phyloP scores from a whole-genome alignment of 1,140 invertebrate species.

The Leucophenga varia region DNA sequence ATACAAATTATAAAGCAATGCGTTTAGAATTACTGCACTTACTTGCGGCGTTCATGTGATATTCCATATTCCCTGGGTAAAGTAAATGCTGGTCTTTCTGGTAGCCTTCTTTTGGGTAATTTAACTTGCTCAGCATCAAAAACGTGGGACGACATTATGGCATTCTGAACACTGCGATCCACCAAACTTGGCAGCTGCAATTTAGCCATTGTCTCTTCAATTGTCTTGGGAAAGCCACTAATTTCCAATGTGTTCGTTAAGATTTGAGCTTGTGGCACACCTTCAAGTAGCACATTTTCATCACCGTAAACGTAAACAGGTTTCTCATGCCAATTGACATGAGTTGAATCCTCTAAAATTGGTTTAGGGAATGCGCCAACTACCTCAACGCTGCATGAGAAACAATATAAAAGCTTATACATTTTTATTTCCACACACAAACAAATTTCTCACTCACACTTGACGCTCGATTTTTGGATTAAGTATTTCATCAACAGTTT shows the following conservation, averaged over 20 bases:
- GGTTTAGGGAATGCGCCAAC: slow-evolving; percentile 56
- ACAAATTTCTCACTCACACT: slow-evolving; percentile 30
- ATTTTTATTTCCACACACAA: no score
- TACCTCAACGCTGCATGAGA: slow-evolving; percentile 53
- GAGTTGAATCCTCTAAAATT: slow-evolving; percentile 58
- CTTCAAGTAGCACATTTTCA: slow-evolving; percentile 68
- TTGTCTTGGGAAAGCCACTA: slow-evolving; percentile 63
- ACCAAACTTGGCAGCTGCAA: slow-evolving; percentile 59
- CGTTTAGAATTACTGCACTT: no score
- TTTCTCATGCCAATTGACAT: slow-evolving; percentile 67
- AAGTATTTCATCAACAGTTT: slow-evolving; percentile 19
- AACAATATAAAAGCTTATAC: background rate
- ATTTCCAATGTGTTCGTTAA: slow-evolving; percentile 74
- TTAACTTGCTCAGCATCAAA: slow-evolving; percentile 78
- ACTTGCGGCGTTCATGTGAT: slow-evolving; percentile 70
- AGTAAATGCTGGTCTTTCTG: slow-evolving; percentile 67
- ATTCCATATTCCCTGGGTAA: slow-evolving; percentile 75
- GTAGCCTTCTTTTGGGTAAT: slow-evolving; percentile 71
- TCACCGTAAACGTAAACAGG: slow-evolving; percentile 64
- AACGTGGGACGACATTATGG: slow-evolving; percentile 69
- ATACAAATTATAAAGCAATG: slow-evolving; percentile 4
- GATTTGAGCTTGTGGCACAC: slow-evolving; percentile 70
- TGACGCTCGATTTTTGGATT: slow-evolving; percentile 7
- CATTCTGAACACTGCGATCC: slow-evolving; percentile 62
- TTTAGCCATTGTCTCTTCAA: slow-evolving; percentile 58